Percentiles rank a stretch among this genome's conserved stretches.
phyloP scores from a whole-genome alignment of 2,113 vertebrate genomes.

The Spilogale gracilis region DNA sequence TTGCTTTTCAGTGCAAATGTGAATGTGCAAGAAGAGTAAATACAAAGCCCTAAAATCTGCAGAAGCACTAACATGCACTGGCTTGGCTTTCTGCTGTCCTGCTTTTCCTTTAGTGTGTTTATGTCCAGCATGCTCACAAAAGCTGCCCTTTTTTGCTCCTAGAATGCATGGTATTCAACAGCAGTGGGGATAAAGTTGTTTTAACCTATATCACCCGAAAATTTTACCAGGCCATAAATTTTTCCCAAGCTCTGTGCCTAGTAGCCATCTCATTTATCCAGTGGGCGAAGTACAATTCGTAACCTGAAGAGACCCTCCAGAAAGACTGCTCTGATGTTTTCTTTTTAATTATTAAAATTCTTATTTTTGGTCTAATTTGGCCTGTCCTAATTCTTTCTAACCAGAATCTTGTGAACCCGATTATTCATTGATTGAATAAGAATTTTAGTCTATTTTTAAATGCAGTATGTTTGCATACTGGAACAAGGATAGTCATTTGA shows the following conservation, averaged over 20 bases:
- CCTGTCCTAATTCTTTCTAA: constrained; percentile 48
- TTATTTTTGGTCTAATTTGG: constrained; percentile 57
- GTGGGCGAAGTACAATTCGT: constrained; percentile 26
- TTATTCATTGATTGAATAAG: constrained; percentile 50
- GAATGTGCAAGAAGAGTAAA: constrained; percentile 40
- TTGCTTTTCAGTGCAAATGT: constrained; percentile 61
- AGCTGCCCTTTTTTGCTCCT: constrained; percentile 62
- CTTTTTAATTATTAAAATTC: neutral
- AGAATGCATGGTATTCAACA: constrained; percentile 67
- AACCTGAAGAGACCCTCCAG: neutral
- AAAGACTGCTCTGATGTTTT: constrained; percentile 16
- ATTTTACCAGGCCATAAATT: constrained; percentile 71
- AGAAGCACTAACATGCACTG: neutral
- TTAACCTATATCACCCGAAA: constrained; percentile 62
- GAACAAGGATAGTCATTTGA: constrained; percentile 51
- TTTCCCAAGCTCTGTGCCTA: constrained; percentile 66
- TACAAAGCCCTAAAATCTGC: neutral
- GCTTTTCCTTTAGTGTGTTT: constrained; percentile 72
- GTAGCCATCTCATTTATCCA: constrained; percentile 50
- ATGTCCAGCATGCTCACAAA: constrained; percentile 66
- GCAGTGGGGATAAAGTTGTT: constrained; percentile 45
- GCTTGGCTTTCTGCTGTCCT: constrained; percentile 36
- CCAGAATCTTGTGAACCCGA: neutral
- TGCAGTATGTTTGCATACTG: neutral
- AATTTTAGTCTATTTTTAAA: constrained; percentile 59